Evolutionary conservation across 2,797 vertebrate genomes (phyloP), one percentile per base, ranked within the genome.

Genomic region (Mormyrops attenuatus): DNA sequence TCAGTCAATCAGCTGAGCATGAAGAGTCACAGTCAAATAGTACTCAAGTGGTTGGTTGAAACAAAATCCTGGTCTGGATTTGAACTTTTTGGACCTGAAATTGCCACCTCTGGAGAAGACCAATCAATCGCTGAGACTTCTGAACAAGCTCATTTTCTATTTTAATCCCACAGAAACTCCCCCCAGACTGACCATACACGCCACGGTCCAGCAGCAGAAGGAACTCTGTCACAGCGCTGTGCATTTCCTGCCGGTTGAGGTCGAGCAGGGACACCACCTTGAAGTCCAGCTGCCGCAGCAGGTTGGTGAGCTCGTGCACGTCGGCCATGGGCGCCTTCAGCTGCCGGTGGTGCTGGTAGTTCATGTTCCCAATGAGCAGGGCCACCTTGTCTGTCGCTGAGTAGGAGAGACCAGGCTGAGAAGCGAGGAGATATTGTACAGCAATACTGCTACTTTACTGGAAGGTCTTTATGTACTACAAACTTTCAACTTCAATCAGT

Each of bases 361-460:
- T 97, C 97, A 97, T 97, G 94, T 97, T 97, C 53, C 97, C 97
- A 0, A 97, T 97, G 89, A 98, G 95, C 89, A 98, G 95, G 0
- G 97, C 97, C n/a, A 98, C 97, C 95, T 98, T 98, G 93, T 97
- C 97, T 1, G 97, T 97, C 88, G 97, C 97, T 98, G 38, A 80
- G 17, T 6, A 44, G 73, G 38, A 80, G 11, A 69, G 26, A 69
- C 30, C 26, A 13, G 66, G 30, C 66, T 30, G 11, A 34, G 73
- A n/a, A 44, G 34, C n/a, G 0, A 8, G 34, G 69, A 20, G 5
- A 5, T 34, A 38, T 7, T 0, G 0, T 17, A 20, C 34, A 77
- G 15, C 17, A 41, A 17, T 8, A 17, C 15, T 20, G 15, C 69
- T 41, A 20, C 34, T 77, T 7, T 41, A 77, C 69, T 17, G 34